A percentile compares a stretch with the other conserved stretches of the same genome.
phyloP scores from a whole-genome alignment of 1,140 invertebrate genomes.

The Branchinecta lindahli region DNA sequence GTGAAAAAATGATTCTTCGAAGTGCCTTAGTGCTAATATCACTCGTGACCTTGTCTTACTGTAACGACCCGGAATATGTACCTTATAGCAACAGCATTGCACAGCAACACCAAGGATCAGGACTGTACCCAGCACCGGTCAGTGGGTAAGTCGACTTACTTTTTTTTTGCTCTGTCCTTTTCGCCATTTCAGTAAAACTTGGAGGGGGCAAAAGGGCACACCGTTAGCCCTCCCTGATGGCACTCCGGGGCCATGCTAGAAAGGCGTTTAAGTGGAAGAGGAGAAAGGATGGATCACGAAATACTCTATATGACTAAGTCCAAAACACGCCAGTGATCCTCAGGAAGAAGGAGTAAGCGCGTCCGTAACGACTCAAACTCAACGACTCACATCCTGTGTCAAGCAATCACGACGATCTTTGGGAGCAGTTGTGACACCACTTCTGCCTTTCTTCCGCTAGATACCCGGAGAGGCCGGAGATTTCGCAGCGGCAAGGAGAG shows the following conservation, averaged over 20 bases:
- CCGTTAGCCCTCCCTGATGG: neutral
- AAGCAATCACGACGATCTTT: too few relatives aligned
- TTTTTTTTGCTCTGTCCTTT: neutral
- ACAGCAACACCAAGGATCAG: neutral
- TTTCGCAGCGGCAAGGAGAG: too few relatives aligned
- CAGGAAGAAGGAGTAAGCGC: too few relatives aligned
- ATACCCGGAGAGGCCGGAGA: too few relatives aligned
- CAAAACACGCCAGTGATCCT: too few relatives aligned
- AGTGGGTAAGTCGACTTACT: neutral
- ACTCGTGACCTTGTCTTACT: neutral
- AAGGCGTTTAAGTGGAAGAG: neutral
- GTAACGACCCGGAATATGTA: slow-evolving; percentile 3
- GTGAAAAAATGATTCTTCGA: neutral
- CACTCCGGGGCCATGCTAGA: neutral
- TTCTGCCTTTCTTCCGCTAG: too few relatives aligned
- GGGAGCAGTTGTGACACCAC: too few relatives aligned
- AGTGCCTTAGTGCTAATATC: neutral
- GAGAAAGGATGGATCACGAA: too few relatives aligned
- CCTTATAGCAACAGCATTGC: neutral
- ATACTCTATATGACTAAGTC: too few relatives aligned
- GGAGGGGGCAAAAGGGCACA: neutral
- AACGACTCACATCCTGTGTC: too few relatives aligned
- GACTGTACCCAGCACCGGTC: neutral
- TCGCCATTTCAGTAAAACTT: neutral
- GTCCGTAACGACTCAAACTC: too few relatives aligned